Conservation (phyloP, 2,797 vertebrate genomes). For the Pelodytes ibericus region DNA sequence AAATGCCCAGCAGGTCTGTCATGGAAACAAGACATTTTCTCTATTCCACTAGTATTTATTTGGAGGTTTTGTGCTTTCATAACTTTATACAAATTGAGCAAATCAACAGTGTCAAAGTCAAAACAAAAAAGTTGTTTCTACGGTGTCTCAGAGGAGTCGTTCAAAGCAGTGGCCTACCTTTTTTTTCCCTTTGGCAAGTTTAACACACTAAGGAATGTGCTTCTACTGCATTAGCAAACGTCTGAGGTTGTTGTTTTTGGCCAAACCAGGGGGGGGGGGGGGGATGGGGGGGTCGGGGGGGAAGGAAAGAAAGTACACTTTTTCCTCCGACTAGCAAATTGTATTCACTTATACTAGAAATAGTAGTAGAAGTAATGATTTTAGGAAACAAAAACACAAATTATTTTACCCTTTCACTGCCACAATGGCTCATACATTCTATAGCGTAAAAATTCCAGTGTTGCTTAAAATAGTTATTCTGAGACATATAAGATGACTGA, state of each 20-base stretch:
- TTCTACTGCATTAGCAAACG: conserved; percentile 46
- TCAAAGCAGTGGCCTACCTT: conserved; percentile 39
- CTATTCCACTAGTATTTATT: conserved; percentile 4
- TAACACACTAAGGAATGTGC: conserved; percentile 51
- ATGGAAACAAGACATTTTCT: conserved; percentile 8
- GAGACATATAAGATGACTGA: too few relatives aligned
- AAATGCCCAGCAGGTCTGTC: conserved; percentile 13
- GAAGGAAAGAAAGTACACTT: conserved; percentile 25
- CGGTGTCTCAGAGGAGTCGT: conserved; percentile 34
- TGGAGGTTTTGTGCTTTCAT: not conserved
- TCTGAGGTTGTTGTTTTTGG: conserved; percentile 47
- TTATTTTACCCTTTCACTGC: too few relatives aligned
- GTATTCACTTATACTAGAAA: conserved; percentile 6
- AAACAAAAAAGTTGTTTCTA: conserved; percentile 44
- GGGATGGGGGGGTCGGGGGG: too few relatives aligned
- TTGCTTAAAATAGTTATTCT: too few relatives aligned
- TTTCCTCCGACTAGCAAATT: conserved; percentile 1
- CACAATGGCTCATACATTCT: too few relatives aligned
- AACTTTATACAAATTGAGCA: conserved; percentile 27
- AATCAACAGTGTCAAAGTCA: conserved; percentile 40
- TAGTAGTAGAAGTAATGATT: not conserved
- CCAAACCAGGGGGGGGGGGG: too few relatives aligned
- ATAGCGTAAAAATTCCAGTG: too few relatives aligned
- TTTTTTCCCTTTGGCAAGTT: conserved; percentile 48
- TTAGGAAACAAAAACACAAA: not conserved